Base-by-base conservation (phyloP, 2,113 vertebrate genomes). In the Sinocyclocheilus anophthalmus region DNA sequence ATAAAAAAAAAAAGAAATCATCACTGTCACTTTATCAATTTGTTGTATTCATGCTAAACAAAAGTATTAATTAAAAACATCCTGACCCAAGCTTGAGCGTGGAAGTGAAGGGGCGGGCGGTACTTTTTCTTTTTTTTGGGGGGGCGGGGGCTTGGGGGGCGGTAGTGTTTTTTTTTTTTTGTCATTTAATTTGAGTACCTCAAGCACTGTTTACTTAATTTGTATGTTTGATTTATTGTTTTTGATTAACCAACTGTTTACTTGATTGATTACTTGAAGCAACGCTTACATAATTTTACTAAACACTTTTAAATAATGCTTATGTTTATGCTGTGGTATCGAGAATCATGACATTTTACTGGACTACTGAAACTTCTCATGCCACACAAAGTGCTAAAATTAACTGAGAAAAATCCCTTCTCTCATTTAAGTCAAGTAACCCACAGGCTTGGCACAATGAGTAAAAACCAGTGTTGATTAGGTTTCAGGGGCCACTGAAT, bases 401-500 rank as follows among this genome's bases (percentile, higher is more conserved):
- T 9, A 78, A 59, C 6, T 12, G 20, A 76, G 24, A 73, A 73
- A 73, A 39, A 22, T 72, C 8, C 22, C n/a, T 76, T 30, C 33
- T 12, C 50, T 57, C 16, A 59, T 61, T 39, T 72, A 20, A 42
- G 26, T 0, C 80, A 70, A 69, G 45, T 22, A 82, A 13, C 6
- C 2, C 39, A 30, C 18, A 26, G 11, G 24, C 65, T 50, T 30
- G 12, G 37, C 24, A 79, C 22, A 70, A 70, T 57, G 16, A 84
- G 20, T 24, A 22, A 42, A 30, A 87, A 78, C 45, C n/a, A 10
- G 24, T 18, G 83, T 67, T 39, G 2, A 87, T 42, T 63, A n/a
- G 5, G 20, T 65, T 39, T 65, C 63, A n/a, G 80, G 3, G 20
- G 16, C 3, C 20, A 37, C 30, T 42, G 13, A 26, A 85, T 67